phyloP scores from a whole-genome alignment of 2,113 vertebrate genomes.

The Myotis yumanensis region DNA sequence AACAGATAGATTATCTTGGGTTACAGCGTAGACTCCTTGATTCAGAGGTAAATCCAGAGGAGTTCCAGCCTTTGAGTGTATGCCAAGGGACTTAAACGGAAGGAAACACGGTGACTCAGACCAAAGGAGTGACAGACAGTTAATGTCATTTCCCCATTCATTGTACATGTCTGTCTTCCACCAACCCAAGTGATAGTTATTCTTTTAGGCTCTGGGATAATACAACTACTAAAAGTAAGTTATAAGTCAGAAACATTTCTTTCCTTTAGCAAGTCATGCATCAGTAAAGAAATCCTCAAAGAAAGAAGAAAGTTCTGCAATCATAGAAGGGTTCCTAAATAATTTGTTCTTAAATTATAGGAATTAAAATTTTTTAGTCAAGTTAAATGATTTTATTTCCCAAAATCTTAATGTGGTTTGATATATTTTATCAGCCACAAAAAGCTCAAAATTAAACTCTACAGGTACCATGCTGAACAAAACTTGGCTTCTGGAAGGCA shows the following conservation, averaged over 20 bases:
- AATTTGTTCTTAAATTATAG: neutral
- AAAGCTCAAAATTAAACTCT: conserved; percentile 37
- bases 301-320: conserved; percentile 28
- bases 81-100: conserved; percentile 7
- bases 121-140: neutral
- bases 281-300: conserved; percentile 35
- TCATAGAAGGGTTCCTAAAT: neutral
- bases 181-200: neutral
- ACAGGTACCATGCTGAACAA: neutral
- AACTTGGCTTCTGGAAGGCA: conserved; percentile 14
- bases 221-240: conserved; percentile 4
- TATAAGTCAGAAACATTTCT: conserved; percentile 29
- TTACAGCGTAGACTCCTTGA: neutral
- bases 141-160: neutral
- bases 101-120: conserved; percentile 50
- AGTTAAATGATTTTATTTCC: conserved; percentile 18
- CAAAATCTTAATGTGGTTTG: neutral
- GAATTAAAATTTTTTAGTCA: neutral
- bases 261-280: neutral
- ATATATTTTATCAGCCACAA: neutral
- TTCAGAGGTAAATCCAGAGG: conserved; percentile 5
- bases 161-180: neutral
- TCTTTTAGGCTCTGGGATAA: neutral
- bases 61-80: neutral
- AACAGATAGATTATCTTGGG: neutral